Percentiles rank a stretch among this genome's conserved stretches.
Conservation (phyloP, 37 sponge, comb jelly and placozoan species). For the Sycon ciliatum region DNA sequence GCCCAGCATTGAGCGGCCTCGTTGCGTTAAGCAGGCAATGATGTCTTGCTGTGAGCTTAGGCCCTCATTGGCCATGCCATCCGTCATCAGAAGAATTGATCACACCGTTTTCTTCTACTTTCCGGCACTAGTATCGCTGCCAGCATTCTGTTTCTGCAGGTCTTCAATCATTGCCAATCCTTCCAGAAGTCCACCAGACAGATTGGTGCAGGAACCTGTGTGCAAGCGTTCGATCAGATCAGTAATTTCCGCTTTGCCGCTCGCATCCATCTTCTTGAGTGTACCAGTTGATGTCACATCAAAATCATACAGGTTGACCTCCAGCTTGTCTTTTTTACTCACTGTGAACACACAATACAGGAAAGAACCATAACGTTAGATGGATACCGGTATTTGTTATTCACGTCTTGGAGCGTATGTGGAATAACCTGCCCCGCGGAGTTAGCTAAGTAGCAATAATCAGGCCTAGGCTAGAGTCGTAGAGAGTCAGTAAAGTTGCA, state of each 20-base stretch:
- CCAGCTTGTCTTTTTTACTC: too few relatives aligned
- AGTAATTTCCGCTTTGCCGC: constrained; percentile 73
- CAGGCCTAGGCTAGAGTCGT: too few relatives aligned
- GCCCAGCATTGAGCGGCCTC: too few relatives aligned
- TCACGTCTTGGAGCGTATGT: too few relatives aligned
- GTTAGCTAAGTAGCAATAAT: too few relatives aligned
- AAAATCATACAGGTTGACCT: constrained; percentile 58
- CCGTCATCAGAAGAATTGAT: constrained; percentile 80
- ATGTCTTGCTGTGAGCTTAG: constrained; percentile 32
- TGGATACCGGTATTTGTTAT: too few relatives aligned
- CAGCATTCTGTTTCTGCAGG: too few relatives aligned
- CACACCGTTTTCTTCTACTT: constrained; percentile 49
- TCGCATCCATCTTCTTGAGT: constrained; percentile 55
- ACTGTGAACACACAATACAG: too few relatives aligned
- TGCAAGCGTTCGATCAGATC: constrained; percentile 67
- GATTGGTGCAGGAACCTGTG: constrained; percentile 63
- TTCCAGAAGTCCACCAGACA: constrained; percentile 81
- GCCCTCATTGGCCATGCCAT: constrained; percentile 87
- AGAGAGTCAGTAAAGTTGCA: too few relatives aligned
- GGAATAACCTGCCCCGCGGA: too few relatives aligned
- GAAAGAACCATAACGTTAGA: too few relatives aligned
- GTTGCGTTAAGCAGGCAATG: too few relatives aligned
- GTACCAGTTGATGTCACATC: constrained; percentile 44
- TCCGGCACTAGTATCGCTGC: constrained; percentile 3
- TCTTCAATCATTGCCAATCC: constrained; percentile 66